These are phyloP conservation scores for Ceuthmochares aereus DNA, from an alignment of 2,113 vertebrate species.

Conservation along the genomic window DNA sequence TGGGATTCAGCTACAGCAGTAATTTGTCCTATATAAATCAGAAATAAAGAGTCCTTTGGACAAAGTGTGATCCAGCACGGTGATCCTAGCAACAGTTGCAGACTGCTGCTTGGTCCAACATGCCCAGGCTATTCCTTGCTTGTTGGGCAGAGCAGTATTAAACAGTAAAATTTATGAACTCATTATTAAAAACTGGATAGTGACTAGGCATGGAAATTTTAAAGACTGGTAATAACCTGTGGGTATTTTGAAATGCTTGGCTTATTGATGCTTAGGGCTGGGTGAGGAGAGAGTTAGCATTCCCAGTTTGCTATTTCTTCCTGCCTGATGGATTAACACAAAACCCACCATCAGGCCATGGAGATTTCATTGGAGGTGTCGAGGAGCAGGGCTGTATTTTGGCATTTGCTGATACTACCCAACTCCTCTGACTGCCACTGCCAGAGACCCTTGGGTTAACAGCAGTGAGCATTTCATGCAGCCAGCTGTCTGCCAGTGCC, in stretches of 20 bases:
- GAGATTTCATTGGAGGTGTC: not conserved
- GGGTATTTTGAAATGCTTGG: not conserved
- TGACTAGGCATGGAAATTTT: not conserved
- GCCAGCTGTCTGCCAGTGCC: not conserved
- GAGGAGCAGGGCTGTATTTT: not conserved
- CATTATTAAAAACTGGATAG: not conserved
- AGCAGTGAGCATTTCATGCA: not conserved
- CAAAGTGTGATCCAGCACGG: not conserved
- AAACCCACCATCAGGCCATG: fast-evolving
- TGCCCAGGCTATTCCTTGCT: not conserved
- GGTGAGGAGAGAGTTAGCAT: not conserved
- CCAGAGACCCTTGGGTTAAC: not conserved
- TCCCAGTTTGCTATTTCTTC: not conserved
- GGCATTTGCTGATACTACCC: not conserved
- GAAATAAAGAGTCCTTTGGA: not conserved
- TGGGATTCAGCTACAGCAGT: not conserved
- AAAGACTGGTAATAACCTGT: not conserved
- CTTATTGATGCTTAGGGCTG: not conserved
- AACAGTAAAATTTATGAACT: not conserved
- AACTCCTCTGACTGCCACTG: not conserved
- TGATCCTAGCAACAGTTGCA: not conserved
- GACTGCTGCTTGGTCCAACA: not conserved
- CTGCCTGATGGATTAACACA: not conserved
- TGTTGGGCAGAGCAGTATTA: not conserved
- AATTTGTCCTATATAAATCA: not conserved